Evolutionary conservation across 2,888 invertebrate genomes (phyloP), one percentile per base, ranked within the genome.

Genomic region (Aethes cnicana): DNA sequence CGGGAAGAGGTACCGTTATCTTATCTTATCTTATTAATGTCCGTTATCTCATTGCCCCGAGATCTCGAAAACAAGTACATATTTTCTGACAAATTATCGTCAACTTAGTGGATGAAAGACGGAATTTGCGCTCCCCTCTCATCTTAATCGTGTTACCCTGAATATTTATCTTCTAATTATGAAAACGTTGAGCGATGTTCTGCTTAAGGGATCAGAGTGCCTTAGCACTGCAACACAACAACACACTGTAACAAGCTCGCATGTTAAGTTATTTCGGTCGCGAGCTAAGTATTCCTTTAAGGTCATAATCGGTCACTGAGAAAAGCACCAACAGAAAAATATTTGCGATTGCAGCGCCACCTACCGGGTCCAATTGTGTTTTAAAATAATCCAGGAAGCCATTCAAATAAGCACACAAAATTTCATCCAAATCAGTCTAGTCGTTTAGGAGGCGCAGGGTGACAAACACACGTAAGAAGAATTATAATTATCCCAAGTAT

Each of bases 131-230:
- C 62, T 62, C 69, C 67, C 68, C 65, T 62, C 59, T 53, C 61
- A 48, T 55, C 64, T 61, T 74, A 70, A 75, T 70, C 69, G 67
- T 59, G 65, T 72, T 75, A 72, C 68, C 69, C 71, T 66, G 59
- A 54, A 58, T 69, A 76, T 75, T 68, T 69, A 74, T 74, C 72
- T 64, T 63, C 48, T 68, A 68, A 74, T 74, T 69, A 73, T 63
- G 63, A 66, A 54, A 56, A 57, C 49, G 58, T 57, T 57, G 54
- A 55, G 43, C 57, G 56, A 57, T 47, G 56, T 58, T 49, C 39
- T 44, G 23, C 43, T 47, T 36, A 12, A 44, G 37, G 46, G 32
- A 46, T 46, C 32, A 52, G 37, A 46, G 39, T 30, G 32, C 25
- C 46, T 46, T 25, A 21, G 35, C 35, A 26, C 6, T 12, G 30